These are phyloP conservation scores for Hybos culiciformis DNA, from an alignment of 2,888 invertebrate species.

Conservation along the genomic window DNA sequence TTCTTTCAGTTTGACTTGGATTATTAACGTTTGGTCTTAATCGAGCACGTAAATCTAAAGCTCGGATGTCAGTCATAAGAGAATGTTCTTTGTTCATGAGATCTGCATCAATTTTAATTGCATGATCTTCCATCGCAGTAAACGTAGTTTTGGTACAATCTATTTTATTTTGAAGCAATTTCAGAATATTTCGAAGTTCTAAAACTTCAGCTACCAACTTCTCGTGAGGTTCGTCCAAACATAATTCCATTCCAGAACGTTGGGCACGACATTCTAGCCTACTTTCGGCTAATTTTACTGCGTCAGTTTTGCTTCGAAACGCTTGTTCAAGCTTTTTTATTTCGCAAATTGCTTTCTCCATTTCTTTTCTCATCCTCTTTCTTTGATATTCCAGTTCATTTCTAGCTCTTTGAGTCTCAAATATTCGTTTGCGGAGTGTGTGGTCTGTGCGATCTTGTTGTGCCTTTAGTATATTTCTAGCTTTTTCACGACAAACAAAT, in stretches of 20 bases:
- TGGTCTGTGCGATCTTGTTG: slow-evolving; percentile 79
- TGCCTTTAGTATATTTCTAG: slow-evolving; percentile 61
- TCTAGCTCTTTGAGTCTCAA: slow-evolving; percentile 70
- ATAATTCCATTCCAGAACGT: slow-evolving; percentile 63
- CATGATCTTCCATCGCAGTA: slow-evolving; percentile 57
- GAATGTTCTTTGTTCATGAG: slow-evolving; percentile 62
- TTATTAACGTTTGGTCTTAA: slow-evolving; percentile 34
- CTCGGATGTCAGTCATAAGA: slow-evolving; percentile 59
- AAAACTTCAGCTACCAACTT: slow-evolving; percentile 60
- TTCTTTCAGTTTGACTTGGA: slow-evolving; percentile 45
- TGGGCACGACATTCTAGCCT: slow-evolving; percentile 72
- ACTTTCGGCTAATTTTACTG: slow-evolving; percentile 73
- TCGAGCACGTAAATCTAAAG: slow-evolving; percentile 54
- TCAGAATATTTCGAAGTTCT: slow-evolving; percentile 51
- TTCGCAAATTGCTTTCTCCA: slow-evolving; percentile 65
- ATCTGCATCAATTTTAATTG: slow-evolving; percentile 52
- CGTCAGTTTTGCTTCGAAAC: slow-evolving; percentile 59
- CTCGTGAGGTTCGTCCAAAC: slow-evolving; percentile 56
- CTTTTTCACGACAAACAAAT: slow-evolving; percentile 64
- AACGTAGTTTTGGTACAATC: slow-evolving; percentile 58
- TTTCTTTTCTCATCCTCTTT: slow-evolving; percentile 46
- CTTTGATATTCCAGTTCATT: slow-evolving; percentile 84
- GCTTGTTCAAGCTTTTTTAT: slow-evolving; percentile 61
- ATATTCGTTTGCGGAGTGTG: slow-evolving; percentile 70
- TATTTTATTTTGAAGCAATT: slow-evolving; percentile 50